A percentile compares a stretch with the other conserved stretches of the same genome.
Conservation (phyloP, 1,140 invertebrate species). For the Helicoverpa zea region DNA sequence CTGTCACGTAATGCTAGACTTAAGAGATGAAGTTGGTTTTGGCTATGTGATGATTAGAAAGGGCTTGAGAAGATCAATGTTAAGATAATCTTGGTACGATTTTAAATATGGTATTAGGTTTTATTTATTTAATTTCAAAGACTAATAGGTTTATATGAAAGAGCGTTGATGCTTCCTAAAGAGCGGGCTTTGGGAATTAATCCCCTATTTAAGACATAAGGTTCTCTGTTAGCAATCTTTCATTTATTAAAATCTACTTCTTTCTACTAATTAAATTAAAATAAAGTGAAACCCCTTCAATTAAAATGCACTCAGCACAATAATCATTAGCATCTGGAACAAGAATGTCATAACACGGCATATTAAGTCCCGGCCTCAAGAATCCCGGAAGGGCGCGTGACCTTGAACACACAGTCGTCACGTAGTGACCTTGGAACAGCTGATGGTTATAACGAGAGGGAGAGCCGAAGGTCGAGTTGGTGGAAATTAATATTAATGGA, state of each 20-base stretch:
- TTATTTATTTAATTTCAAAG: too few species aligned
- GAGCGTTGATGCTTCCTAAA: too few species aligned
- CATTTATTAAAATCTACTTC: too few species aligned
- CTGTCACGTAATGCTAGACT: not conserved
- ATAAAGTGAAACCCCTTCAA: too few species aligned
- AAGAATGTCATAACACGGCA: not conserved
- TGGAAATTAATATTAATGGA: conserved; percentile 1
- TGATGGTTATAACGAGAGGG: not conserved
- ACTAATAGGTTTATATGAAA: too few species aligned
- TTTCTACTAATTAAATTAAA: too few species aligned
- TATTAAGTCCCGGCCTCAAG: not conserved
- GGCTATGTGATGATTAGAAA: not conserved
- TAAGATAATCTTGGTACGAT: not conserved
- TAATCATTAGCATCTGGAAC: not conserved
- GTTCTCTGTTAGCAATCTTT: too few species aligned
- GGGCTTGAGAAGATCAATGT: not conserved
- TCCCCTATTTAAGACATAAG: too few species aligned
- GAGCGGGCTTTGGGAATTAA: too few species aligned
- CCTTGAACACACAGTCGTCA: not conserved
- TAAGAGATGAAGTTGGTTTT: not conserved
- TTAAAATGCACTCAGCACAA: too few species aligned
- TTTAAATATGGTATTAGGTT: too few species aligned
- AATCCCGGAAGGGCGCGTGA: not conserved
- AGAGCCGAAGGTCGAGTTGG: not conserved
- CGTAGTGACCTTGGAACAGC: conserved; percentile 8